These are phyloP conservation scores for Agraylea sexmaculata DNA, from an alignment of 1,140 invertebrate genomes.

Conservation along the genomic window DNA sequence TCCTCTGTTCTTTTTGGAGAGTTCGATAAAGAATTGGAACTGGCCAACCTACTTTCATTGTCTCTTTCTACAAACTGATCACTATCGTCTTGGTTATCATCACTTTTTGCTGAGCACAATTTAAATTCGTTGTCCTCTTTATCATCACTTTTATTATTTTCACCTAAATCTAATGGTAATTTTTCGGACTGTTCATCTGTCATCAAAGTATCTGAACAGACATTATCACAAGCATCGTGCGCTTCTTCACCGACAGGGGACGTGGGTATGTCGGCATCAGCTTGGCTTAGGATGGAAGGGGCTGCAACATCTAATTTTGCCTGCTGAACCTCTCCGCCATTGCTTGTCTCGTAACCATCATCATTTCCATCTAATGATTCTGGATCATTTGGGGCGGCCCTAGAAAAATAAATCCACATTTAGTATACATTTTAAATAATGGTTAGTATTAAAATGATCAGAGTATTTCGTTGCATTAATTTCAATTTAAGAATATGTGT, in stretches of 20 bases:
- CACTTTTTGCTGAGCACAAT: slow-evolving; percentile 6
- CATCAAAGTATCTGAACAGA: background rate
- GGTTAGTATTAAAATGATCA: too few relatives aligned
- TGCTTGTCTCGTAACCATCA: slow-evolving; percentile 77
- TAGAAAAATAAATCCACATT: too few relatives aligned
- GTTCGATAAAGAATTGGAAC: slow-evolving; percentile 14
- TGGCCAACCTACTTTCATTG: slow-evolving; percentile 11
- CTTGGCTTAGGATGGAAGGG: slow-evolving; percentile 4
- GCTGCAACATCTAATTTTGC: slow-evolving; percentile 24
- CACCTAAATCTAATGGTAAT: slow-evolving; percentile 1
- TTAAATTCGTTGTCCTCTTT: slow-evolving; percentile 11
- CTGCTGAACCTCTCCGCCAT: slow-evolving; percentile 50
- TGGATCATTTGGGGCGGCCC: slow-evolving; percentile 36
- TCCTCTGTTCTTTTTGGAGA: slow-evolving; percentile 17
- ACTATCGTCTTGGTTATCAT: slow-evolving; percentile 12
- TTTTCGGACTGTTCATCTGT: slow-evolving; percentile 11
- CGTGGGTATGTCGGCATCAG: slow-evolving; percentile 24
- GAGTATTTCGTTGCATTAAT: too few relatives aligned
- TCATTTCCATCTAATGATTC: slow-evolving; percentile 58
- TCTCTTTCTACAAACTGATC: slow-evolving; percentile 14
- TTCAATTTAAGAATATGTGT: too few relatives aligned
- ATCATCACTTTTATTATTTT: slow-evolving; percentile 9
- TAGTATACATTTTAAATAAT: too few relatives aligned
- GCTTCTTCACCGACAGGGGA: background rate
- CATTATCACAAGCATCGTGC: background rate